phyloP scores from a whole-genome alignment of 2,113 vertebrate genomes.

The Lipophrys pholis region DNA sequence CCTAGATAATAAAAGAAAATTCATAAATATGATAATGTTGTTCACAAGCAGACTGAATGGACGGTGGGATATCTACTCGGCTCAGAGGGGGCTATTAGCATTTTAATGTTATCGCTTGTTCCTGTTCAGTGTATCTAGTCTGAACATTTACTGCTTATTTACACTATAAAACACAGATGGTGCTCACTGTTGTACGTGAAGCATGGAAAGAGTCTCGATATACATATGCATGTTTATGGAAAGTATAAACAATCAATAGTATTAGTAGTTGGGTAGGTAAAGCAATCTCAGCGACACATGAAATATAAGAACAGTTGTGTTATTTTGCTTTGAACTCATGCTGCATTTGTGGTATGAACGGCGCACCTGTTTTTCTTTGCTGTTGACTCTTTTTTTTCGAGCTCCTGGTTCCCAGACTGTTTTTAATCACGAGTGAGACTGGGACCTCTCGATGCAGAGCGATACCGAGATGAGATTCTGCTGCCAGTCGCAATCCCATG shows the following conservation, averaged over 20 bases:
- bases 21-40: constrained; percentile 34
- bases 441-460: no score
- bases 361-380: no score
- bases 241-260: neutral
- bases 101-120: constrained; percentile 20
- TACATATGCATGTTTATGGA: neutral
- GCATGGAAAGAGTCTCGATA: neutral
- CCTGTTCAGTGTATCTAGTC: neutral
- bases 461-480: no score
- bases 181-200: neutral
- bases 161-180: neutral
- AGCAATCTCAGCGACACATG: no score
- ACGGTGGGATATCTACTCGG: constrained; percentile 1
- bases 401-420: no score
- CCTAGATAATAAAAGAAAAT: neutral
- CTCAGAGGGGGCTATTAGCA: constrained; percentile 21
- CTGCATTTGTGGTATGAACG: no score
- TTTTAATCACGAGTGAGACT: no score
- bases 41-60: constrained; percentile 14
- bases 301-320: no score
- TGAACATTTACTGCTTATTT: neutral
- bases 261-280: no score
- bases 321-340: no score
- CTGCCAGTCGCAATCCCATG: no score
- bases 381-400: no score